Base-by-base conservation (phyloP, 2,888 invertebrate species). In the Drosophila eohydei region DNA sequence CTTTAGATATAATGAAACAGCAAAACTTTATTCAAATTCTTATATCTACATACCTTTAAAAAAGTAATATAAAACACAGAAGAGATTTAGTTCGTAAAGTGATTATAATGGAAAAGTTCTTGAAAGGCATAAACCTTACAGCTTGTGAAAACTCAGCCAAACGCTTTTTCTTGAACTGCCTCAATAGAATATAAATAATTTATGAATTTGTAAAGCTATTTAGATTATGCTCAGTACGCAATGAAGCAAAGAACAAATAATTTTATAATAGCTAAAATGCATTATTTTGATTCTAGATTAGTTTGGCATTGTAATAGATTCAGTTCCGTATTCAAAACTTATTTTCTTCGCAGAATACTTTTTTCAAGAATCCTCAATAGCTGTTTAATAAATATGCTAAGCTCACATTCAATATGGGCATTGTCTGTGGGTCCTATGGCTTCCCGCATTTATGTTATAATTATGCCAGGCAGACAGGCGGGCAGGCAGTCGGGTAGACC, bases 381-480 rank as follows among this genome's bases (percentile, higher is more conserved):
- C 16, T 40, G 4, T 16, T 36, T 46, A 30, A 58, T 34, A 44
- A 26, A 62, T 44, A 55, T 12, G 26, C 46, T 30, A 30, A 7
- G 43, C 30, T 32, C 7, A 43, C 46, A 59, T 21, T 59, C 9
- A 28, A 56, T 38, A 40, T 11, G 11, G 28, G 21, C 28, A 61
- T 50, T 57, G 58, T 58, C 51, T 54, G 38, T 8, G 11, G 26
- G 34, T 58, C 28, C n/a, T 83, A 80, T 73, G 81, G 83, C 81
- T 83, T 82, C 83, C 48, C 46, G 44, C 61, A 61, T 57, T 60
- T 50, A 21, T 60, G 56, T 57, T 56, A 63, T 58, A 75, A 71
- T 62, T 71, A 80, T 67, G 60, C 59, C 50, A 11, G 50, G 32
- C 50, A 50, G 48, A 11, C 48, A 32, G 32, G 32, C 48, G n/a